These are phyloP conservation scores for Calcarius lapponicus DNA, from an alignment of 2,797 vertebrate genomes.

Conservation along the genomic window DNA sequence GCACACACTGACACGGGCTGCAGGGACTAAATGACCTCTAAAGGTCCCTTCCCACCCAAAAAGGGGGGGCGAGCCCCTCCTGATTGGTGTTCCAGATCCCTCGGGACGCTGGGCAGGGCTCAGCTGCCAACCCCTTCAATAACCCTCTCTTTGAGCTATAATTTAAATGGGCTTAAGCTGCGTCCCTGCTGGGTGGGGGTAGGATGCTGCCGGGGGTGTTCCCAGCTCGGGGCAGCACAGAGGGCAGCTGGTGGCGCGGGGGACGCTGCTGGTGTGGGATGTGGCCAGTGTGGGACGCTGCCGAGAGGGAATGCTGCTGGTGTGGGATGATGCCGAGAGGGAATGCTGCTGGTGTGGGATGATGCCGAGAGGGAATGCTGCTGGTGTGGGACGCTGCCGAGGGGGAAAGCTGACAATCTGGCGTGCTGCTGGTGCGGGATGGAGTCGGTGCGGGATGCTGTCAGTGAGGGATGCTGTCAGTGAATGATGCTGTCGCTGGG, in stretches of 20 bases:
- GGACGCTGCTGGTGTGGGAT: neutral
- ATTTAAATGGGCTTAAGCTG: neutral
- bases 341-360: too few relatives aligned
- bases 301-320: neutral
- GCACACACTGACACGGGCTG: accelerated
- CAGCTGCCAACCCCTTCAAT: neutral
- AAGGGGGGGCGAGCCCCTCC: neutral
- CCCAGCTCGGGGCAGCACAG: neutral
- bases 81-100: neutral
- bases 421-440: too few relatives aligned
- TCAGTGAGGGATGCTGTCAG: too few relatives aligned
- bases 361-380: neutral
- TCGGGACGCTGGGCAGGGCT: neutral
- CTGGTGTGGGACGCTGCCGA: accelerated
- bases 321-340: accelerated
- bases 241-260: too few relatives aligned
- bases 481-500: neutral
- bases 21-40: neutral
- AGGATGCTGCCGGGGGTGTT: accelerated
- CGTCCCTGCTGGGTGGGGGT: neutral
- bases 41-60: neutral
- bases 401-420: too few relatives aligned
- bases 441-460: neutral
- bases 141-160: neutral
- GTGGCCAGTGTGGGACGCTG: neutral